Conservation (phyloP, 2,113 vertebrate genomes). For the Oryzias woworae region DNA sequence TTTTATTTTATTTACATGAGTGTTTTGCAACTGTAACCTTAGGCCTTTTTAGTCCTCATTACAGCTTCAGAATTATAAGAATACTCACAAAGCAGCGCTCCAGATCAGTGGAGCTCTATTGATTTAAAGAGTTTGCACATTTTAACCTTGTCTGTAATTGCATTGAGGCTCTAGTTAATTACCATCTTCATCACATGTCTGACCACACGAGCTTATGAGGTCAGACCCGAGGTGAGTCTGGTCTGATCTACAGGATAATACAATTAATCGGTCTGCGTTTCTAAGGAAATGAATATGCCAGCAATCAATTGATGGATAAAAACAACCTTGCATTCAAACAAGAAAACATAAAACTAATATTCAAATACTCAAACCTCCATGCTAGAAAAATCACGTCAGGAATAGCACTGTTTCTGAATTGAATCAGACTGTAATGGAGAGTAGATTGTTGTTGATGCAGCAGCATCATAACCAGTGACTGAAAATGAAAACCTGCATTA, state of each 20-base stretch:
- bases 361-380: no score
- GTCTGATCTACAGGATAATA: conserved; percentile 8
- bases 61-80: neutral
- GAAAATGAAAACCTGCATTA: no score
- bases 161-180: conserved; percentile 2
- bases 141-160: conserved; percentile 19
- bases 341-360: no score
- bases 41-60: no score
- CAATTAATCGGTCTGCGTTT: conserved; percentile 1
- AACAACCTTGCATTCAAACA: neutral
- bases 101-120: neutral
- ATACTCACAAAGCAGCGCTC: neutral
- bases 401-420: no score
- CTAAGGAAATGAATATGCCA: conserved; percentile 15
- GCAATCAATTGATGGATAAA: neutral
- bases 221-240: conserved; percentile 17
- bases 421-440: no score
- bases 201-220: conserved; percentile 35
- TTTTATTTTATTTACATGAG: neutral
- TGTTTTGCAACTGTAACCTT: no score
- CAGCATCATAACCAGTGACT: no score
- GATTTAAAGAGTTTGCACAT: neutral
- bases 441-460: no score
- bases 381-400: no score
- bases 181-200: conserved; percentile 4